phyloP scores from a whole-genome alignment of 2,113 vertebrate genomes.

The Cryptomyrus ogoouensis region DNA sequence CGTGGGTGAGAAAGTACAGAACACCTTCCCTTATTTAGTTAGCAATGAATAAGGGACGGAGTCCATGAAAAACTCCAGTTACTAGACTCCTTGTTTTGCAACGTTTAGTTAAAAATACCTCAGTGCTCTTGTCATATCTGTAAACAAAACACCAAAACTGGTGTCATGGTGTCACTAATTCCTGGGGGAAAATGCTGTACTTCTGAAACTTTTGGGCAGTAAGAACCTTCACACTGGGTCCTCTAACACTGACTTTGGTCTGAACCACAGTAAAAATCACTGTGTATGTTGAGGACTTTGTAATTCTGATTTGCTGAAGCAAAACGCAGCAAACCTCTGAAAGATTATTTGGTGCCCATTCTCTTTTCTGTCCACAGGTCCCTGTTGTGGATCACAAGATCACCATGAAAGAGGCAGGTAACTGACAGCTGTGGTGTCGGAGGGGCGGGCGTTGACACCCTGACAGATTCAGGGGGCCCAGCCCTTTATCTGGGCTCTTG shows the following conservation, averaged over 20 bases:
- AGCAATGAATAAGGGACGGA: not conserved
- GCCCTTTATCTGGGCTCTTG: not conserved
- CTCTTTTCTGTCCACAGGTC: not conserved
- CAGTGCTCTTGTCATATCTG: not conserved
- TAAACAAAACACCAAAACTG: not conserved
- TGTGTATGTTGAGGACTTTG: not conserved
- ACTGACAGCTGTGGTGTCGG: not conserved
- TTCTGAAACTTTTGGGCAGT: not conserved
- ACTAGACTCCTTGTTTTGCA: not conserved
- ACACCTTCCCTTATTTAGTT: not conserved
- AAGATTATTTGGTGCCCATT: not conserved
- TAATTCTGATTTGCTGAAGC: not conserved
- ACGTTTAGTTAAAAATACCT: not conserved
- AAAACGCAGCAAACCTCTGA: not conserved
- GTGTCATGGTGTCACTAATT: not conserved
- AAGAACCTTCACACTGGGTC: not conserved
- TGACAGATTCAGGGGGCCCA: not conserved
- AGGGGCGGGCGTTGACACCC: not conserved
- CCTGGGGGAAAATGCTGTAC: not conserved
- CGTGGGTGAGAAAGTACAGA: not conserved
- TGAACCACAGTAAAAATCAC: not conserved
- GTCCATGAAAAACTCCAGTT: not conserved
- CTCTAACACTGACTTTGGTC: not conserved
- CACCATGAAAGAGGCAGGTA: conserved; percentile 21
- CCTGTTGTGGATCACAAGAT: not conserved